Conservation (phyloP, 2,113 vertebrate genomes). For the Amia ocellicauda region DNA sequence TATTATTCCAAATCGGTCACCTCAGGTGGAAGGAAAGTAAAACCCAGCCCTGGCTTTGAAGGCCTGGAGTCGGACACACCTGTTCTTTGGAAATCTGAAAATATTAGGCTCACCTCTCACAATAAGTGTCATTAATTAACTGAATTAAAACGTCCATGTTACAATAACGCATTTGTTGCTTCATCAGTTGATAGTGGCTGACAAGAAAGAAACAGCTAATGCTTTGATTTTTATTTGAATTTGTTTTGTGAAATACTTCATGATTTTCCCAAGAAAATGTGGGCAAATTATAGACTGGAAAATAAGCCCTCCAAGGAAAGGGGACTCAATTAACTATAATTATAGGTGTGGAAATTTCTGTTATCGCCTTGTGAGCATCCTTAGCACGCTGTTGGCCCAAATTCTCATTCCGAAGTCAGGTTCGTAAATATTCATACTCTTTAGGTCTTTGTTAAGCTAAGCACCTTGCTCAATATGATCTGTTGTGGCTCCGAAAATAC, state of each 20-base stretch:
- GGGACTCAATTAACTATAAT: conserved; percentile 65
- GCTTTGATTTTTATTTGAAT: too few relatives aligned
- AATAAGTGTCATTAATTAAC: too few relatives aligned
- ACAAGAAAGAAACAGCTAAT: too few relatives aligned
- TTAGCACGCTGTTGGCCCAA: conserved; percentile 52
- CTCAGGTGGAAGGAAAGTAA: too few relatives aligned
- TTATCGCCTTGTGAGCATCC: conserved; percentile 56
- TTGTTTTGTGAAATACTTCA: conserved; percentile 42
- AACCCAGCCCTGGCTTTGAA: too few relatives aligned
- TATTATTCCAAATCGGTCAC: too few relatives aligned
- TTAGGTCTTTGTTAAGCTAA: conserved; percentile 57
- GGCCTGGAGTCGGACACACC: too few relatives aligned
- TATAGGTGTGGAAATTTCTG: conserved; percentile 59
- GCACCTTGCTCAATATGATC: conserved; percentile 60
- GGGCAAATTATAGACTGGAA: conserved; percentile 46
- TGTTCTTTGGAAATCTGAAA: too few relatives aligned
- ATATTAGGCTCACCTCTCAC: too few relatives aligned
- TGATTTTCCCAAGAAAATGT: conserved; percentile 46
- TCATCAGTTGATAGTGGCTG: too few relatives aligned
- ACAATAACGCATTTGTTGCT: too few relatives aligned
- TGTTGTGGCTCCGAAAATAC: conserved; percentile 46
- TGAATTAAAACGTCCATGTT: too few relatives aligned
- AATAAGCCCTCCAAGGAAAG: conserved; percentile 54
- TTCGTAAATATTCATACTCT: conserved; percentile 60
- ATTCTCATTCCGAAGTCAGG: conserved; percentile 50